Evolutionary conservation across 1,140 invertebrate species (phyloP), one percentile per base, ranked within the genome.

Genomic region (Micrasema minimum): DNA sequence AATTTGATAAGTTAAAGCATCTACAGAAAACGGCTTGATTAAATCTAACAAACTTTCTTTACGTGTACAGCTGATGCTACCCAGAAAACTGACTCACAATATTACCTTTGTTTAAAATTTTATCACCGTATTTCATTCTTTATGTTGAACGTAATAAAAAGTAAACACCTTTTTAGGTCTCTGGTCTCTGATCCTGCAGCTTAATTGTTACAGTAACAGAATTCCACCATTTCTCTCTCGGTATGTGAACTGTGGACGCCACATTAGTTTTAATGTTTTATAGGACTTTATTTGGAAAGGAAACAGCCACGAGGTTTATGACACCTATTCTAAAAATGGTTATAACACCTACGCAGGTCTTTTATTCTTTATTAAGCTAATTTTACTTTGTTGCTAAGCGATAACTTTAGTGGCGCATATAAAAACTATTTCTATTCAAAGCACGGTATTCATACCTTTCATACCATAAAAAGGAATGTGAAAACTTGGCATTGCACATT

Each of bases 91-190:
- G 61, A 66, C 64, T 51, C 48, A 20, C 51, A 31, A 31, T 31
- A 66, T 22, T 41, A 66, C 31, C 46, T 66, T 31, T 51, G 26
- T 66, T 35, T 67, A 55, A 67, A 67, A 67, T 67, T 55, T 67
- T 67, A 67, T 57, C 43, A 50, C 66, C 55, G 35, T 67, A 67
- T 67, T 67, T 67, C 10, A 26, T 67, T 16, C 45, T 59, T 59
- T 59, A 59, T 59, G 37, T 16, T 18, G 37, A 43, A n/a, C 50
- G 14, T 57, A 67, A 57, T 67, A 67, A 67, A 67, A 67, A 57
- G 26, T 35, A 48, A 66, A 67, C 50, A 67, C 66, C 66, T 67
- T 37, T 57, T 41, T 31, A 31, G 23, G 64, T 53, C 64, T 23
- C 35, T 38, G 23, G 64, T 53, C 64, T 23, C 35, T 38, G 45